Percentiles rank a stretch among this genome's conserved stretches.
Evolutionary conservation across 1,140 invertebrate species (phyloP).

Genomic region (Patella vulgata): DNA sequence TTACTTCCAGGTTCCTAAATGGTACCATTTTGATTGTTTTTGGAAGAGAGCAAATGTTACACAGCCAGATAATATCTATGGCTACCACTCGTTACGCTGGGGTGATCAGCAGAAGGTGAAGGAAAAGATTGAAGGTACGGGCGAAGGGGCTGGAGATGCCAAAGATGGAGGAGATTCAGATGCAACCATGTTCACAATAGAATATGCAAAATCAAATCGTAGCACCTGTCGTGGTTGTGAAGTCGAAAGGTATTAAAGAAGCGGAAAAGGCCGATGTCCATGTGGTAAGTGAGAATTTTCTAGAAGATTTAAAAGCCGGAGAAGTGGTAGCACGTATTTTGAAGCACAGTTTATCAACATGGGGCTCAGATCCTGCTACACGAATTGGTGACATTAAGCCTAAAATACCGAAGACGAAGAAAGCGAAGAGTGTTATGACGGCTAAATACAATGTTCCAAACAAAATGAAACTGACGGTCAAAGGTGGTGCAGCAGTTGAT

Average conservation of each 20-base stretch:
- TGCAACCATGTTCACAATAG: slow-evolving; percentile 74
- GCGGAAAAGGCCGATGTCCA: slow-evolving; percentile 79
- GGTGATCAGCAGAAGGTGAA: slow-evolving; percentile 88
- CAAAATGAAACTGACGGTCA: slow-evolving; percentile 76
- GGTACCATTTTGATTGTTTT: slow-evolving; percentile 92
- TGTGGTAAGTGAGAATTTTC: slow-evolving; percentile 81
- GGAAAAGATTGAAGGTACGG: slow-evolving; percentile 74
- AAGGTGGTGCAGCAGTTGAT: slow-evolving; percentile 86
- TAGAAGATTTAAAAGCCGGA: slow-evolving; percentile 68
- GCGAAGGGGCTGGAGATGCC: slow-evolving; percentile 39
- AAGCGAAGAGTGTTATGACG: too few species aligned
- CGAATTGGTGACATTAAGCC: background rate
- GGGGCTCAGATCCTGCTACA: slow-evolving; percentile 79
- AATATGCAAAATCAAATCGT: slow-evolving; percentile 89
- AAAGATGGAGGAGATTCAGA: too few species aligned
- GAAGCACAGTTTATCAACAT: slow-evolving; percentile 80
- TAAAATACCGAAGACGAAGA: too few species aligned
- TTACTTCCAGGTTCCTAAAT: slow-evolving; percentile 75
- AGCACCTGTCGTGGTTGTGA: slow-evolving; percentile 87
- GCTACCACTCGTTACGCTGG: slow-evolving; percentile 85
- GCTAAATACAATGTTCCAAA: slow-evolving; percentile 57
- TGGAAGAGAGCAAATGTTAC: slow-evolving; percentile 79
- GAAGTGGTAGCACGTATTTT: slow-evolving; percentile 68
- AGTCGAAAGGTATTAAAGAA: slow-evolving; percentile 74
- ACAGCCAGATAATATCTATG: slow-evolving; percentile 80